A percentile compares a stretch with the other conserved stretches of the same genome.
phyloP scores from a whole-genome alignment of 64 coral and sea anemone genomes.

The Stichodactyla mertensii region DNA sequence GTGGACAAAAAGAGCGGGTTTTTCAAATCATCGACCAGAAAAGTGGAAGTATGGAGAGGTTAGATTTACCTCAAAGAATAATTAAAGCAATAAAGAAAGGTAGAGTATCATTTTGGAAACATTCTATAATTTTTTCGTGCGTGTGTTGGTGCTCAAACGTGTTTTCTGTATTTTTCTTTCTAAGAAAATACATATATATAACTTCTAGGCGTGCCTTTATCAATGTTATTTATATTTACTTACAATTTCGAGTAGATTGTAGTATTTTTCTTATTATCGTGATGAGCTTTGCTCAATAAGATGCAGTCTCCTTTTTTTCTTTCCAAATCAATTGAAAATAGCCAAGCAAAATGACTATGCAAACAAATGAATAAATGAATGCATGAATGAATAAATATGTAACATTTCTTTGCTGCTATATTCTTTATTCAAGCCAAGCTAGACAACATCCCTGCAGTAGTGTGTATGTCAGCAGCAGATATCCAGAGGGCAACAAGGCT shows the following conservation, averaged over 20 bases:
- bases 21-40: slow-evolving; percentile 2
- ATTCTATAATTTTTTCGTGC: neutral
- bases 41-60: slow-evolving; percentile 49
- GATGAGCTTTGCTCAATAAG: no score
- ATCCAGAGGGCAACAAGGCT: slow-evolving; percentile 74
- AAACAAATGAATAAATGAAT: no score
- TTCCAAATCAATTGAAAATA: no score
- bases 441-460: slow-evolving; percentile 35
- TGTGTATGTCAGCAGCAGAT: slow-evolving; percentile 81
- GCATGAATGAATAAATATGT: no score
- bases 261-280: no score
- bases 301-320: no score
- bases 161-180: neutral
- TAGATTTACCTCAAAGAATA: slow-evolving; percentile 79
- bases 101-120: neutral
- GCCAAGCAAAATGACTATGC: no score
- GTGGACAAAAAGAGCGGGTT: slow-evolving; percentile 13
- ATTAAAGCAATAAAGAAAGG: slow-evolving; percentile 72
- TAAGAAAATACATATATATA: no score
- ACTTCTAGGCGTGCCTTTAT: no score
- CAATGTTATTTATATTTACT: no score
- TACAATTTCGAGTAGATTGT: no score
- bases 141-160: neutral
- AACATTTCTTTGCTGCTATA: no score
- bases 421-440: slow-evolving; percentile 34